A percentile compares a stretch with the other conserved stretches of the same genome.
phyloP scores from a whole-genome alignment of 2,113 vertebrate species.

The Ptilorrhoa leucosticta region DNA sequence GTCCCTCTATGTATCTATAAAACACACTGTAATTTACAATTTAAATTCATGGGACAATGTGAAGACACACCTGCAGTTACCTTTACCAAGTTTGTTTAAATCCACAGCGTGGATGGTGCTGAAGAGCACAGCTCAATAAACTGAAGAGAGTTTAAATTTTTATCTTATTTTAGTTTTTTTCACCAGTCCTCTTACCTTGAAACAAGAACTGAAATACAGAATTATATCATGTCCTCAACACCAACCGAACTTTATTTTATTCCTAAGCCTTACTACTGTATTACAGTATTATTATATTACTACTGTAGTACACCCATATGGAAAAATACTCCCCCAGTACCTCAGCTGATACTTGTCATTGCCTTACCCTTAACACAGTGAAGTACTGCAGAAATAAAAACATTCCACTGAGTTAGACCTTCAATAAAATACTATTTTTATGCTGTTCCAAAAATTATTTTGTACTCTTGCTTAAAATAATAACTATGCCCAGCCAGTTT shows the following conservation, averaged over 20 bases:
- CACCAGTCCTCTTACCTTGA: background rate
- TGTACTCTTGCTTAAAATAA: background rate
- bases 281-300: background rate
- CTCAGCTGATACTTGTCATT: background rate
- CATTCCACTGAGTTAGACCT: background rate
- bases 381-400: background rate
- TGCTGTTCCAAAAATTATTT: background rate
- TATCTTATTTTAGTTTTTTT: background rate
- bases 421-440: background rate
- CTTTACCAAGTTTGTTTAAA: background rate
- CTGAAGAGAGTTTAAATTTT: background rate
- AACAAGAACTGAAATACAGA: background rate
- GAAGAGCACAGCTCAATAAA: background rate
- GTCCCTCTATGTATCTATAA: background rate
- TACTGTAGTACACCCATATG: background rate
- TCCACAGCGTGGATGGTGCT: background rate
- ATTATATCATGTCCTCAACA: background rate
- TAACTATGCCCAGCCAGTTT: background rate
- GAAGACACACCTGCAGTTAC: background rate
- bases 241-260: background rate
- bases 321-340: background rate
- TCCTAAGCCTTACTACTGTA: background rate
- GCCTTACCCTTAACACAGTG: rapidly evolving
- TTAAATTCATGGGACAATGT: background rate
- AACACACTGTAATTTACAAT: background rate